Conservation (phyloP, 2,113 vertebrate species). For the Trogon surrucura region DNA sequence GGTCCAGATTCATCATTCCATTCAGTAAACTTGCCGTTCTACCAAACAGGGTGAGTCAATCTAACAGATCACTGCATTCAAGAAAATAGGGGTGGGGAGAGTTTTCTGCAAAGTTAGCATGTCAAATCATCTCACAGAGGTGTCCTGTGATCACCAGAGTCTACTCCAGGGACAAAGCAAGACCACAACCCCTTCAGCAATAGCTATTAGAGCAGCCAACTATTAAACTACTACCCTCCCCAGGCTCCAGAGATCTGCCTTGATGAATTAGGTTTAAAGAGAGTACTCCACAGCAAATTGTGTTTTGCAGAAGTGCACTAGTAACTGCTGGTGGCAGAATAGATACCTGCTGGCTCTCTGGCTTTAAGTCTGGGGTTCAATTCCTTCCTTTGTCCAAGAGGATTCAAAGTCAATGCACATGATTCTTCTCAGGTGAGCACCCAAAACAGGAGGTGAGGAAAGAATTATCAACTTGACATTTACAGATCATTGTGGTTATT, state of each 20-base stretch:
- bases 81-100: not conserved
- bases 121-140: not conserved
- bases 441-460: not conserved
- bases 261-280: not conserved
- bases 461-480: not conserved
- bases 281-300: not conserved
- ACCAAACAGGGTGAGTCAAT: not conserved
- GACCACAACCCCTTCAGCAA: not conserved
- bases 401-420: not conserved
- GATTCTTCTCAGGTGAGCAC: not conserved
- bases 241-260: not conserved
- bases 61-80: not conserved
- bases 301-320: not conserved
- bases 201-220: not conserved
- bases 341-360: not conserved
- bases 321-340: not conserved
- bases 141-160: not conserved
- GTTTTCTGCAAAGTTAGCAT: not conserved
- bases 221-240: not conserved
- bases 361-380: not conserved
- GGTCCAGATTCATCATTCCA: not conserved
- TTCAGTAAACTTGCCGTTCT: not conserved
- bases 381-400: not conserved
- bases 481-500: not conserved
- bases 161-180: not conserved